A percentile compares a stretch with the other conserved stretches of the same genome.
Evolutionary conservation across 2,888 invertebrate species (phyloP).

Genomic region (Aphidoletes aphidimyza): DNA sequence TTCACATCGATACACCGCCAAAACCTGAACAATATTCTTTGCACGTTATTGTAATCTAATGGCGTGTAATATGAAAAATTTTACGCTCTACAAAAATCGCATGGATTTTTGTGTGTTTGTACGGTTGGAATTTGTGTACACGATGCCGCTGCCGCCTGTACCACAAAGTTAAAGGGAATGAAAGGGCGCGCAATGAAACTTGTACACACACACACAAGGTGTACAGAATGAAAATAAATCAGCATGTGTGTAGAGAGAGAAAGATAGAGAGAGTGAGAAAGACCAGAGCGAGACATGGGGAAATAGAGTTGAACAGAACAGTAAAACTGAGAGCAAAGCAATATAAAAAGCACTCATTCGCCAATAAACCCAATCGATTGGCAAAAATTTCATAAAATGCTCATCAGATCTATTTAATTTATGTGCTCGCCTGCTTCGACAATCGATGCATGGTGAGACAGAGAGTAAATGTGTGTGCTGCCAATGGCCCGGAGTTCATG

Average conservation of each 20-base stretch:
- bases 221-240: neutral
- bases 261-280: neutral
- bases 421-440: neutral
- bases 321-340: neutral
- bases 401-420: slow-evolving; percentile 40
- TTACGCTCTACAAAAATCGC: neutral
- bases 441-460: too few species aligned
- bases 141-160: neutral
- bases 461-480: neutral
- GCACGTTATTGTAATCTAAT: slow-evolving; percentile 49
- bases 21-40: neutral
- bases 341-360: neutral
- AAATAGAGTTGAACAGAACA: neutral
- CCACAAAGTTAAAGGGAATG: neutral
- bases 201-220: neutral
- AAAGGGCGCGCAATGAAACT: neutral
- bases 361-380: slow-evolving; percentile 42
- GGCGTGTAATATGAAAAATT: slow-evolving; percentile 46
- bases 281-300: neutral
- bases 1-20: neutral
- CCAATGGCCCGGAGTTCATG: neutral
- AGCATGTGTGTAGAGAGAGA: too few species aligned
- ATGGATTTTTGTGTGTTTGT: neutral
- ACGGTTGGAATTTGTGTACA: too few species aligned
- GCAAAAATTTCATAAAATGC: slow-evolving; percentile 49